These are phyloP conservation scores for Liparis tanakae DNA, from an alignment of 2,797 vertebrate species.

Conservation along the genomic window DNA sequence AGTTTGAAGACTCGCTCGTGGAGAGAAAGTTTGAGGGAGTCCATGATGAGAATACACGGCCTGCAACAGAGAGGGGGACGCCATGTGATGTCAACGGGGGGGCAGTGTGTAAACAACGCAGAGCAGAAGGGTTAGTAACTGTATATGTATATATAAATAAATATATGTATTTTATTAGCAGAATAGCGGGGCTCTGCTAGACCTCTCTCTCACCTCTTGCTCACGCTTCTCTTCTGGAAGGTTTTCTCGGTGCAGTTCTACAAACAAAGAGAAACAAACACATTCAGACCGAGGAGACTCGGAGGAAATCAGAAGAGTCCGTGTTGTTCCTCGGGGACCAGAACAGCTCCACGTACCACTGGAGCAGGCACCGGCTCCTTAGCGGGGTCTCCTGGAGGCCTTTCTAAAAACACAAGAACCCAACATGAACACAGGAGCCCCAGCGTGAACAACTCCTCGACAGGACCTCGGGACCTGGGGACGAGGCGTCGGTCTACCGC, in stretches of 20 bases:
- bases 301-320: neutral
- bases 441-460: neutral
- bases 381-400: constrained; percentile 34
- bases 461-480: neutral
- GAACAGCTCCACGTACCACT: constrained; percentile 68
- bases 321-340: neutral
- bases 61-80: constrained; percentile 70
- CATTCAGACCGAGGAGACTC: neutral
- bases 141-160: neutral
- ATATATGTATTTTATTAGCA: too few species aligned
- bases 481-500: neutral
- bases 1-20: constrained; percentile 91
- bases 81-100: constrained; percentile 3
- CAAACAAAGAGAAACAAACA: constrained; percentile 25
- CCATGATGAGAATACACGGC: constrained; percentile 96
- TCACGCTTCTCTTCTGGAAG: constrained; percentile 79
- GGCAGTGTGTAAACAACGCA: neutral
- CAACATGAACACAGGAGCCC: neutral
- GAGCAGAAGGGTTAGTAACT: neutral
- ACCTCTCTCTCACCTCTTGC: constrained; percentile 85
- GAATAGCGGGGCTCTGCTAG: neutral
- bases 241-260: constrained; percentile 82
- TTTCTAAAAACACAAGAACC: constrained; percentile 57
- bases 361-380: constrained; percentile 47
- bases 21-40: constrained; percentile 93